phyloP scores from a whole-genome alignment of 2,797 vertebrate genomes.

The Oophaga sylvatica region DNA sequence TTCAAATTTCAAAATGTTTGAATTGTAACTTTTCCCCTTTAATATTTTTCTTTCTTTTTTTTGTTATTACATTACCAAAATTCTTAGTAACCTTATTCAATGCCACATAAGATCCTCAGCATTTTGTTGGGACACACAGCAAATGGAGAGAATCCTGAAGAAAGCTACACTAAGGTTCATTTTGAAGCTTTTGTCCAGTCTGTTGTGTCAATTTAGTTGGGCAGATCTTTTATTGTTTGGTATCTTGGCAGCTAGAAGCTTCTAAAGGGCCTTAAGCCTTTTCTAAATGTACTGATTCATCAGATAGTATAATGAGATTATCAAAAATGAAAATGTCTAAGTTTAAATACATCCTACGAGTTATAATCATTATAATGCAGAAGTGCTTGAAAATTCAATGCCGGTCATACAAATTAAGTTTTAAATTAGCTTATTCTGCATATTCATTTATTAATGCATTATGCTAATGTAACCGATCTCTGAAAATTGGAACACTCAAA shows the following conservation, averaged over 20 bases:
- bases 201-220: not conserved
- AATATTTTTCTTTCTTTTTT: no score
- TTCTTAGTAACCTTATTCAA: no score
- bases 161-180: not conserved
- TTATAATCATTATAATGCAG: constrained; percentile 1
- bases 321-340: no score
- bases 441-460: constrained; percentile 4
- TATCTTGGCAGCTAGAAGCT: not conserved
- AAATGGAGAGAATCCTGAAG: not conserved
- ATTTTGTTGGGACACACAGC: not conserved
- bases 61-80: no score
- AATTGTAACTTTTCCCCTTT: no score
- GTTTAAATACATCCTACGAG: not conserved
- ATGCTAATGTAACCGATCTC: not conserved
- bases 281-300: not conserved
- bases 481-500: constrained; percentile 10
- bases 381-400: not conserved
- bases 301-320: not conserved
- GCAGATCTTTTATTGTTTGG: not conserved
- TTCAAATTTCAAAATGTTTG: no score
- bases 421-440: constrained; percentile 10
- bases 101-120: no score
- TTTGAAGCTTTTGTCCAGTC: constrained; percentile 1
- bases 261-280: not conserved
- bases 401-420: constrained; percentile 6